Conservation (phyloP, 2,113 vertebrate species). For the Pteruthius melanotis region DNA sequence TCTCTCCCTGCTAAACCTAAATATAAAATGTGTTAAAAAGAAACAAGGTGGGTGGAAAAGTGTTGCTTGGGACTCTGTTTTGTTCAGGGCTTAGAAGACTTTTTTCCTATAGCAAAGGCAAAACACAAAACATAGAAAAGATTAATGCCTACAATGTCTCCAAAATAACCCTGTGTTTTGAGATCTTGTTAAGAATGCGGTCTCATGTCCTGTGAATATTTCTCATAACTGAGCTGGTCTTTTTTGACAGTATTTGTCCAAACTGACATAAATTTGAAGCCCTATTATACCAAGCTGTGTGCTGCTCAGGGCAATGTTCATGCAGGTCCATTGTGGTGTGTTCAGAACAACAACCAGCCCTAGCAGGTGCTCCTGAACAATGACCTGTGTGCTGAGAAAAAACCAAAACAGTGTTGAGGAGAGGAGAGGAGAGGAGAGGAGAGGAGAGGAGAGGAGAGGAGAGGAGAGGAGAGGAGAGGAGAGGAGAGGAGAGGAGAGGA, state of each 20-base stretch:
- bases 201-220: not conserved
- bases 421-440: not conserved
- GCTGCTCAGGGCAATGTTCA: not conserved
- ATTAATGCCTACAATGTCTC: not conserved
- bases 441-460: not conserved
- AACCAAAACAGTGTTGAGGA: not conserved
- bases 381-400: not conserved
- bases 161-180: not conserved
- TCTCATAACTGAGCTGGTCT: not conserved
- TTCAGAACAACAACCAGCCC: not conserved
- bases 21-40: not conserved
- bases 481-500: too few relatives aligned
- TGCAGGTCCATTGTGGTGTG: not conserved
- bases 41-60: fast-evolving
- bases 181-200: not conserved
- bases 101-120: not conserved
- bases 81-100: not conserved
- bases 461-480: not conserved
- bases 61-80: not conserved
- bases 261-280: not conserved
- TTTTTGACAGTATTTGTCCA: not conserved
- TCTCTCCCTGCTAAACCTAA: not conserved
- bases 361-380: not conserved
- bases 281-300: not conserved
- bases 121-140: not conserved